Base-by-base conservation (phyloP, 2,797 vertebrate genomes). In the Lepus oiostolus region DNA sequence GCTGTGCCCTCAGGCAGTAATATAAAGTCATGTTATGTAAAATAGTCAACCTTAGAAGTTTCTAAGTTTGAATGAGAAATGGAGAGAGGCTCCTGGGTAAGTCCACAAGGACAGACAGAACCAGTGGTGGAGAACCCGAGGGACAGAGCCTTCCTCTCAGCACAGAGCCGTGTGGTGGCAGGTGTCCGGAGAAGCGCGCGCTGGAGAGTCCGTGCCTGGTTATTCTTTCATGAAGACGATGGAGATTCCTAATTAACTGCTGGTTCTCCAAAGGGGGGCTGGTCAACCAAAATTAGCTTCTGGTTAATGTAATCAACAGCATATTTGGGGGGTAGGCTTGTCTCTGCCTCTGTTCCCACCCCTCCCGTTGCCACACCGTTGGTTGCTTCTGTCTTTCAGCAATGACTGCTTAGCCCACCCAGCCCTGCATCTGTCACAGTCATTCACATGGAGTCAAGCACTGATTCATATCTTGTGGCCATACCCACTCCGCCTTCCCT, bases 281-380 rank as follows among this genome's bases (percentile, higher is more conserved):
- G 5, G 3, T 28, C 32, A 35, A 21, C 63, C 58, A 28, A 28
- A 52, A 9, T 32, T 54, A 32, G 24, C 54, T 60, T 63, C 30
- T 42, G 4, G 9, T 14, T 19, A 10, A 60, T 50, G 81, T 62
- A 30, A 52, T 62, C 82, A 65, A 4, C 8, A 4, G 72, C 58
- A 67, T 16, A 11, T 16, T 38, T 2, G 12, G 67, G 62, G 52
- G 30, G n/a, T 21, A 1, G 7, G 38, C 3, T 9, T 6, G 9
- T 0, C 0, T 26, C 14, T 5, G 2, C 4, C 54, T 4, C 13
- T 5, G 50, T 1, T 3, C 62, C 38, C 26, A 14, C 17, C 0
- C 38, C 63, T 17, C 11, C 52, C 11, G 1, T 28, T 6, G 30
- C 1, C 24, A 2, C 10, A 1, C 2, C 22, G 0, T 0, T 4